These are phyloP conservation scores for Drosophila guanche DNA, from an alignment of 1,140 invertebrate species.

Conservation along the genomic window DNA sequence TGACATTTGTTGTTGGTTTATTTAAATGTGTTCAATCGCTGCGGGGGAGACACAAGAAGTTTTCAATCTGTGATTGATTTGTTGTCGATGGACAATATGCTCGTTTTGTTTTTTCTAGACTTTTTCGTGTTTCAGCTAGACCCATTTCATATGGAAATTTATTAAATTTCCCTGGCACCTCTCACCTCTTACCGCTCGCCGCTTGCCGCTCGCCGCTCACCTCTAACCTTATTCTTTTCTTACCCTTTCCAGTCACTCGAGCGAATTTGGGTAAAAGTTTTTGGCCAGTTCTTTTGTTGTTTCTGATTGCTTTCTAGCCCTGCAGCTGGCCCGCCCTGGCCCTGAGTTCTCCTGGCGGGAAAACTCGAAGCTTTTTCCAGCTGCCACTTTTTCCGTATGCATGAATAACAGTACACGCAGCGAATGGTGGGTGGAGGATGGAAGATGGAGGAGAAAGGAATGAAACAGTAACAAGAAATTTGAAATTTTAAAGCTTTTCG, in stretches of 20 bases:
- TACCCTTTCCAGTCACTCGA: too few species aligned
- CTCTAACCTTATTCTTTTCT: too few species aligned
- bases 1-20: too few species aligned
- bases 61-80: constrained; percentile 20
- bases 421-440: neutral
- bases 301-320: constrained; percentile 51
- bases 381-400: constrained; percentile 46
- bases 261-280: constrained; percentile 17
- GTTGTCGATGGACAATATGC: constrained; percentile 19
- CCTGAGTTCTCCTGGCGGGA: constrained; percentile 3
- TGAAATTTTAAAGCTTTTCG: constrained; percentile 37
- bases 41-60: neutral
- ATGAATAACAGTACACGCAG: constrained; percentile 31
- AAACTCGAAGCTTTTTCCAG: constrained; percentile 45
- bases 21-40: too few species aligned
- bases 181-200: too few species aligned
- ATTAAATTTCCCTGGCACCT: constrained; percentile 18
- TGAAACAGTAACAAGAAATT: constrained; percentile 14
- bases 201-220: too few species aligned
- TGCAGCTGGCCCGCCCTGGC: constrained; percentile 25
- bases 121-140: neutral
- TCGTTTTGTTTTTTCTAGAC: constrained; percentile 18
- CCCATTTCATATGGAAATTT: constrained; percentile 30
- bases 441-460: too few species aligned
- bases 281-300: constrained; percentile 45